phyloP scores from a whole-genome alignment of 2,888 invertebrate species.

The Phorcus lineatus region DNA sequence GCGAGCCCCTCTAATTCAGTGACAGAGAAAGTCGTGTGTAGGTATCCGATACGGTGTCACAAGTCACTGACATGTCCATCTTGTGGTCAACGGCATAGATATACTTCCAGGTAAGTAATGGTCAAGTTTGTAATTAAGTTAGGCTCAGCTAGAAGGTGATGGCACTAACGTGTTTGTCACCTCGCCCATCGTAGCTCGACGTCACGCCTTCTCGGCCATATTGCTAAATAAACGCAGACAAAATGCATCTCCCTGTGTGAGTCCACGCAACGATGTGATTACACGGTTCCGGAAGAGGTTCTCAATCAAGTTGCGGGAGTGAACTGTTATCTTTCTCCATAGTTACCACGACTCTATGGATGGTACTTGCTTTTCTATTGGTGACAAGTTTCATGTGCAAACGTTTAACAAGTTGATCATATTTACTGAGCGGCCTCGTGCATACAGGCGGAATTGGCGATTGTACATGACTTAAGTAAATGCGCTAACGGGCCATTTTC shows the following conservation, averaged over 20 bases:
- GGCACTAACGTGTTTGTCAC: background rate
- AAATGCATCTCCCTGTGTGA: conserved; percentile 4
- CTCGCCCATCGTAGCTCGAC: background rate
- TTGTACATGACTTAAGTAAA: conserved; percentile 46
- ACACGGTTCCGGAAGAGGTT: background rate
- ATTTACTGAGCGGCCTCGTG: conserved; percentile 32
- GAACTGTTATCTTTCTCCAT: conserved; percentile 25
- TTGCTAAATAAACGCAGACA: conserved; percentile 14
- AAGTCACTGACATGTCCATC: background rate
- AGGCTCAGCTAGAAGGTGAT: conserved; percentile 12
- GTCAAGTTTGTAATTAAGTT: background rate
- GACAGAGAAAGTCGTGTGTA: background rate
- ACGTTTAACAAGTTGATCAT: conserved; percentile 27
- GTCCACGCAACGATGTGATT: background rate
- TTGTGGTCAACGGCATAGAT: background rate
- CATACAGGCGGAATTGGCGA: conserved; percentile 32
- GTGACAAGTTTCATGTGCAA: conserved; percentile 19
- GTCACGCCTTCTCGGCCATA: background rate
- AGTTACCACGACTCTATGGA: conserved; percentile 7
- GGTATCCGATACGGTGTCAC: background rate
- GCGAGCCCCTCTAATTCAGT: background rate
- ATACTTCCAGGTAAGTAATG: background rate
- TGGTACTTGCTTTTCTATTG: background rate
- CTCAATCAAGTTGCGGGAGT: background rate
- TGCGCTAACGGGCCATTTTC: conserved; percentile 51